Evolutionary conservation across 2,888 invertebrate genomes (phyloP).

Genomic region (Torymus texanus): DNA sequence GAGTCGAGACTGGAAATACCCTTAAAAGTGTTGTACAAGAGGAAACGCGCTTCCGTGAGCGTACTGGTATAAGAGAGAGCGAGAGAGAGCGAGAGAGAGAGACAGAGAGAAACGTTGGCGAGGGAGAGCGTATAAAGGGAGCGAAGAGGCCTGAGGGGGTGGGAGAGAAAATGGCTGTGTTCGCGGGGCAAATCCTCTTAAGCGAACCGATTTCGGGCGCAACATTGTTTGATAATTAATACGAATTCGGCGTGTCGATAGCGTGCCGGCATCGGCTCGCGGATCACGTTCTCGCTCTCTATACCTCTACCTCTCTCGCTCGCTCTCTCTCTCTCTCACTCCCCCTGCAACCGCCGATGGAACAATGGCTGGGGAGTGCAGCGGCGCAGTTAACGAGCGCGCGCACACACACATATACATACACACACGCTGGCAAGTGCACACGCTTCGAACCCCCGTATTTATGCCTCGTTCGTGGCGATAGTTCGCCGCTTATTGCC

Average conservation of each 20-base stretch:
- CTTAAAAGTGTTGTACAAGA: not conserved
- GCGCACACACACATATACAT: not conserved
- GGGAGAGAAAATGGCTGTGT: slow-evolving; percentile 16
- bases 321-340: too few species aligned
- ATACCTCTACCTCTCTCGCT: too few species aligned
- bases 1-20: not conserved
- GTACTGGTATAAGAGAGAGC: not conserved
- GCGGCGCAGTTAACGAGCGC: slow-evolving; percentile 46
- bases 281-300: slow-evolving; percentile 55
- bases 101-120: not conserved
- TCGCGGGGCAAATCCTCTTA: slow-evolving; percentile 46
- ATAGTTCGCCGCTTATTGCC: slow-evolving; percentile 42
- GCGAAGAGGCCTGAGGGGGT: too few species aligned
- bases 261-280: slow-evolving; percentile 50
- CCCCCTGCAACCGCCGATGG: too few species aligned
- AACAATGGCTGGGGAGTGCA: too few species aligned
- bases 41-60: not conserved
- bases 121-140: not conserved
- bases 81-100: not conserved
- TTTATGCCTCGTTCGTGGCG: slow-evolving; percentile 50
- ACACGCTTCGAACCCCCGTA: slow-evolving; percentile 5
- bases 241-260: slow-evolving; percentile 57
- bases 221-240: slow-evolving; percentile 62
- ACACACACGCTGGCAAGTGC: too few species aligned
- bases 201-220: slow-evolving; percentile 49